Percentiles rank a stretch among this genome's conserved stretches.
Conservation (phyloP, 2,888 invertebrate genomes). For the Mesorhabditis sp. region DNA sequence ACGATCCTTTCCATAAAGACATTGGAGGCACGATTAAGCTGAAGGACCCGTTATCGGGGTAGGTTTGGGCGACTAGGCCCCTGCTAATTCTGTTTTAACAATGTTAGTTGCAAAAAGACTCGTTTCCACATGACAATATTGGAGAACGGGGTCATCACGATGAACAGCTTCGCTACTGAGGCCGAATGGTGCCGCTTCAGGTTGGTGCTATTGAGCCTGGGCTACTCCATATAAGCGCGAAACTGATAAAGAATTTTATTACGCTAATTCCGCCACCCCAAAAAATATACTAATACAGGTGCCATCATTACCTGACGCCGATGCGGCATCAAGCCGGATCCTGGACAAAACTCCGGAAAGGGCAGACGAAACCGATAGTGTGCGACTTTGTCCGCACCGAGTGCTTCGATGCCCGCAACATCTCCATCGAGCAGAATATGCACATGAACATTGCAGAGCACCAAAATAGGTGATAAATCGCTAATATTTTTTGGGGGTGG, state of each 20-base stretch:
- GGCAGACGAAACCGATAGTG: neutral
- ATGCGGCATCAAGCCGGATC: neutral
- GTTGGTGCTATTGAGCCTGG: neutral
- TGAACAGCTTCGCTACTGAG: neutral
- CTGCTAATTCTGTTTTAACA: too few species aligned
- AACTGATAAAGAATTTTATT: too few species aligned
- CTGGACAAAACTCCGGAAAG: neutral
- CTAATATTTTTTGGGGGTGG: too few species aligned
- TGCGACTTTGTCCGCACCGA: slow-evolving; percentile 4
- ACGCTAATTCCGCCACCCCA: neutral
- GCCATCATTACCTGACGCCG: neutral
- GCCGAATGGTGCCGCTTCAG: neutral
- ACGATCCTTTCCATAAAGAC: too few species aligned
- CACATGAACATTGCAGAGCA: neutral
- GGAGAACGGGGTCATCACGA: neutral
- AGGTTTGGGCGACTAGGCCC: too few species aligned
- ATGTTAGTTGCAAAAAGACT: too few species aligned
- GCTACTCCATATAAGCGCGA: too few species aligned
- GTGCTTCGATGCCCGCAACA: neutral
- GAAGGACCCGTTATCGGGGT: too few species aligned
- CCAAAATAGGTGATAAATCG: too few species aligned
- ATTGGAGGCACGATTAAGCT: too few species aligned
- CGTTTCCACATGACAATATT: neutral
- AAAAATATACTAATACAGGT: neutral
- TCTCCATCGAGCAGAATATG: neutral